Base-by-base conservation (phyloP, 2,797 vertebrate species). In the Gallinago solitaria region DNA sequence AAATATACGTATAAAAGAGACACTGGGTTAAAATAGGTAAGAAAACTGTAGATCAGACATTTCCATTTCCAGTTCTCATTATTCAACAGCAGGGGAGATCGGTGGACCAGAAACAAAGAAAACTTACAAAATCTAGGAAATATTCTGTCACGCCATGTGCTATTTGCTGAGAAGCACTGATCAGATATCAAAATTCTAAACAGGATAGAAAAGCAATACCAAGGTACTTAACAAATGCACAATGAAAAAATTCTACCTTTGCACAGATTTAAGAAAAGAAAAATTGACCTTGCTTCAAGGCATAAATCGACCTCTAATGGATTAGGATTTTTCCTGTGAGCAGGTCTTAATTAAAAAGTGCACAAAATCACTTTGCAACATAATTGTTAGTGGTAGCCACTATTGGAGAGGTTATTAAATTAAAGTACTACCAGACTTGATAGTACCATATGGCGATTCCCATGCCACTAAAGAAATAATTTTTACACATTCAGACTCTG, bases 251-350 rank as follows among this genome's bases (percentile, higher is more conserved):
- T 45, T 54, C 78, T 47, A 73, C 81, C 59, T 81, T 11, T 47
- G 48, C 59, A 28, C 1, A 5, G 5, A 41, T 70, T 83, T 28
- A 63, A 90, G 76, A 41, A 68, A 76, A 83, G 63, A 54, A 89
- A 81, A 93, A 79, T 10, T 81, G 89, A 96, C 89, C 95, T 96
- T 94, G 75, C 65, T 94, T 83, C 64, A 51, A 91, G 89, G 92
- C 84, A 91, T 59, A 75, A 81, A 94, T 93, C 11, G 48, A 90
- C 87, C 76, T 74, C 78, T 57, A 83, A 95, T 64, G 71, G 87
- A 89, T 96, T 65, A 87, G 65, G 90, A 57, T 51, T 87, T 92
- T 67, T 70, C 82, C 75, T 89, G 81, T 43, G 25, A 92, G 82
- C 64, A 50, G 67, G 2, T 89, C 84, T 95, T 96, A 95, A 97